phyloP scores from a whole-genome alignment of 2,113 vertebrate genomes.

The Promerops cafer region DNA sequence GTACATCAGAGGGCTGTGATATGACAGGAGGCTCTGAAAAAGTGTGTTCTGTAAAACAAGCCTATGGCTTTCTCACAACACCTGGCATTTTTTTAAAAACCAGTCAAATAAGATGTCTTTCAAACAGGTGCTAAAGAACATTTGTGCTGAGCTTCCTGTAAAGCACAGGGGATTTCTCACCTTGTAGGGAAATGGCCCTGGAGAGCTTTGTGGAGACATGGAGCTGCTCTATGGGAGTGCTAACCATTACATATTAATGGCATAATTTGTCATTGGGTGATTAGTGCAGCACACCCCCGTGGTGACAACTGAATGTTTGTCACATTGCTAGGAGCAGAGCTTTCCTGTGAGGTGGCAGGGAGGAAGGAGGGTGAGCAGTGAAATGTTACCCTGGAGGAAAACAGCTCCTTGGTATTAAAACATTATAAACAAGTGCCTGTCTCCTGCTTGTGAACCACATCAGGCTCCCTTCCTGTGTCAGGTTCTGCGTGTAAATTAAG shows the following conservation, averaged over 20 bases:
- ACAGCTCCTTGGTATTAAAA: not conserved
- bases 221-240: not conserved
- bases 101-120: not conserved
- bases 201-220: not conserved
- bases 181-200: not conserved
- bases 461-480: not conserved
- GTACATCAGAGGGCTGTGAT: not conserved
- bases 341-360: not conserved
- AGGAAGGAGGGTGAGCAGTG: not conserved
- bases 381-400: not conserved
- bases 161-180: not conserved
- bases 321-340: not conserved
- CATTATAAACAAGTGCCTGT: not conserved
- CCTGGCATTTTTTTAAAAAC: not conserved
- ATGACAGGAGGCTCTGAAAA: not conserved
- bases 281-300: not conserved
- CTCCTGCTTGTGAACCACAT: not conserved
- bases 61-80: not conserved
- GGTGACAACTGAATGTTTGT: not conserved
- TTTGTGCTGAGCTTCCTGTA: not conserved
- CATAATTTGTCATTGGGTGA: conserved; percentile 23
- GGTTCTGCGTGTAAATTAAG: not conserved
- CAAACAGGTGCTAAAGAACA: not conserved
- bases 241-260: not conserved
- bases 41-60: not conserved